A percentile compares a stretch with the other conserved stretches of the same genome.
phyloP scores from a whole-genome alignment of 2,888 invertebrate genomes.

The Pediacus dermestoides region DNA sequence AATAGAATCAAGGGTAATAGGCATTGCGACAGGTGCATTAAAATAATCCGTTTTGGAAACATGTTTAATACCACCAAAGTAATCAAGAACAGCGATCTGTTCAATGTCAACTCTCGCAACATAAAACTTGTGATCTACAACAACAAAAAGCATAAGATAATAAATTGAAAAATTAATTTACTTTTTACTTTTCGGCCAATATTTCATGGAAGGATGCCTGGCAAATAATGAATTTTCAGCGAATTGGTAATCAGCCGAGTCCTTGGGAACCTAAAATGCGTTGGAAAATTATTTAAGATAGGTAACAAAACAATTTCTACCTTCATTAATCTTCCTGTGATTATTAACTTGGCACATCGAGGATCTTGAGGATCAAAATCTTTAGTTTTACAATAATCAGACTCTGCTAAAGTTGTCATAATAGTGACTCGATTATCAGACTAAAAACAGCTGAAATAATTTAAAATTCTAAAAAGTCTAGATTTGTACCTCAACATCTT shows the following conservation, averaged over 20 bases:
- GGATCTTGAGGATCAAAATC: slow-evolving; percentile 73
- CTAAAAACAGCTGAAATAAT: slow-evolving; percentile 43
- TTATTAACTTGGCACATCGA: slow-evolving; percentile 68
- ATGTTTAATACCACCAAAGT: slow-evolving; percentile 75
- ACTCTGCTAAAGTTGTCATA: slow-evolving; percentile 67
- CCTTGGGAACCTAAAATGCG: slow-evolving; percentile 28
- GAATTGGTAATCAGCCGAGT: slow-evolving; percentile 33
- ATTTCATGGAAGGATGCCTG: slow-evolving; percentile 67
- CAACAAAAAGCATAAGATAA: slow-evolving; percentile 8
- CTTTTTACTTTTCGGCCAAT: slow-evolving; percentile 60
- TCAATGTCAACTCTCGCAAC: slow-evolving; percentile 72
- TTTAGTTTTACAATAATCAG: slow-evolving; percentile 60
- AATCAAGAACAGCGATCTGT: slow-evolving; percentile 73
- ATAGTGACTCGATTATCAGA: slow-evolving; percentile 63
- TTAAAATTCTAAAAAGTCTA: slow-evolving; percentile 4
- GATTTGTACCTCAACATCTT: slow-evolving; percentile 59
- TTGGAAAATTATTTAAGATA: too few relatives aligned
- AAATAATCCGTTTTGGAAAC: slow-evolving; percentile 61
- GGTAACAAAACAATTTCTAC: too few relatives aligned
- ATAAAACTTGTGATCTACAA: slow-evolving; percentile 72
- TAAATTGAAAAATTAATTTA: slow-evolving; percentile 9
- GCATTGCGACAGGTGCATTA: too few relatives aligned
- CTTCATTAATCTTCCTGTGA: slow-evolving; percentile 64
- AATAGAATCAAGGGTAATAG: too few relatives aligned
- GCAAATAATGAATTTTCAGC: slow-evolving; percentile 57